Evolutionary conservation across 2,888 invertebrate genomes (phyloP).

Genomic region (Parasteatoda lunata): DNA sequence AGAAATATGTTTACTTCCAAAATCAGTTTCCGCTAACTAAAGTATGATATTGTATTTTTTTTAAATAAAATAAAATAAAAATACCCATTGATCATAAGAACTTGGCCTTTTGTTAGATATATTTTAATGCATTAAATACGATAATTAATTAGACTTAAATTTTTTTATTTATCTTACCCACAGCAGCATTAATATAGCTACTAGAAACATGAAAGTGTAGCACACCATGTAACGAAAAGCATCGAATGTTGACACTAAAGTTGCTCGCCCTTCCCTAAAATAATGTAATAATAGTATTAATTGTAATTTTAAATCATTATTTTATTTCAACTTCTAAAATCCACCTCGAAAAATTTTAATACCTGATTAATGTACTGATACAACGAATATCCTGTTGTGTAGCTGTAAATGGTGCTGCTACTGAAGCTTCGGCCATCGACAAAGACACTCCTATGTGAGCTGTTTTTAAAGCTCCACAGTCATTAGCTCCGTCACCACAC

Average conservation of each 20-base stretch:
- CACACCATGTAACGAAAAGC: slow-evolving; percentile 94
- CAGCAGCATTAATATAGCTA: slow-evolving; percentile 78
- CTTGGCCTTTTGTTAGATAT: not conserved
- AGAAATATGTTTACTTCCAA: not conserved
- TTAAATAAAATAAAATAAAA: not conserved
- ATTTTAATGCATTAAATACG: not conserved
- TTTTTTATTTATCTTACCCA: slow-evolving; percentile 74
- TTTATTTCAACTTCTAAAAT: slow-evolving; percentile 1
- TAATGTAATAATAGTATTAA: not conserved
- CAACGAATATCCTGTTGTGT: slow-evolving; percentile 74
- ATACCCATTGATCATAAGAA: not conserved
- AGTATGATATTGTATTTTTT: not conserved
- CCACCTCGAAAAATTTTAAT: not conserved
- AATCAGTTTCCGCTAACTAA: not conserved
- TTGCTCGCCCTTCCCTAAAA: slow-evolving; percentile 80
- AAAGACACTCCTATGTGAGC: slow-evolving; percentile 77
- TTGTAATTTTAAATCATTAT: not conserved
- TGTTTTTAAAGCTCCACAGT: slow-evolving; percentile 83
- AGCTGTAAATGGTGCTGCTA: slow-evolving; percentile 79
- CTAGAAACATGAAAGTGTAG: slow-evolving; percentile 90
- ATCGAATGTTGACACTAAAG: slow-evolving; percentile 90
- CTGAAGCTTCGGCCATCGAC: slow-evolving; percentile 78
- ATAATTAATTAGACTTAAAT: not conserved
- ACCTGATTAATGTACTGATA: slow-evolving; percentile 72
- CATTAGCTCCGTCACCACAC: slow-evolving; percentile 98